Percentiles rank a stretch among this genome's conserved stretches.
Evolutionary conservation across 2,113 vertebrate species (phyloP).

Genomic region (Collichthys lucidus): DNA sequence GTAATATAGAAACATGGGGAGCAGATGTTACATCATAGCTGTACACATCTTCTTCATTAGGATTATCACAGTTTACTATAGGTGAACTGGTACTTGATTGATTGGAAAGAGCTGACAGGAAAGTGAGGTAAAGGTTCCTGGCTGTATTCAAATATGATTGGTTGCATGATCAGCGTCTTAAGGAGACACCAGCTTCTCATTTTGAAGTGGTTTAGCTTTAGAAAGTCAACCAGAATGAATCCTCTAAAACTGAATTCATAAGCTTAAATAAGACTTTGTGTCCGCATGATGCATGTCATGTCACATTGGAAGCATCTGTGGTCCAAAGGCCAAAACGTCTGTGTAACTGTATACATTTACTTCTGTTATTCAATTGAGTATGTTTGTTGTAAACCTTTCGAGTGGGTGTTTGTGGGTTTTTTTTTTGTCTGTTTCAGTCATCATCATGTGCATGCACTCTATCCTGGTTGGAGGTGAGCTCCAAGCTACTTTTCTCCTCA

Average conservation of each 20-base stretch:
- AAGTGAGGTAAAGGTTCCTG: neutral
- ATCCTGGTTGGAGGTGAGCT: slow-evolving; percentile 88
- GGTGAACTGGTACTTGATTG: neutral
- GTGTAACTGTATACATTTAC: neutral
- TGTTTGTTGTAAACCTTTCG: neutral
- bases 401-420: neutral
- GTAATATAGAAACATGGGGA: neutral
- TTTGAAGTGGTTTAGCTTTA: neutral
- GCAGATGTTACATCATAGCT: neutral
- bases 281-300: too few species aligned
- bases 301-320: too few species aligned
- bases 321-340: neutral
- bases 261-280: too few species aligned
- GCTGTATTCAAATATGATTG: neutral
- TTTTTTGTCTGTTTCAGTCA: slow-evolving; percentile 82
- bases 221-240: too few species aligned
- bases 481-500: slow-evolving; percentile 87
- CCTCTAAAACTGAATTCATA: too few species aligned
- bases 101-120: neutral
- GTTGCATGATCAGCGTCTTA: neutral
- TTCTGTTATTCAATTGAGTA: neutral
- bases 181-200: neutral
- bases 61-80: neutral
- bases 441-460: slow-evolving; percentile 95
- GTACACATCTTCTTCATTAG: neutral